Conservation (phyloP, 1,140 invertebrate species). For the Cephus cinctus region DNA sequence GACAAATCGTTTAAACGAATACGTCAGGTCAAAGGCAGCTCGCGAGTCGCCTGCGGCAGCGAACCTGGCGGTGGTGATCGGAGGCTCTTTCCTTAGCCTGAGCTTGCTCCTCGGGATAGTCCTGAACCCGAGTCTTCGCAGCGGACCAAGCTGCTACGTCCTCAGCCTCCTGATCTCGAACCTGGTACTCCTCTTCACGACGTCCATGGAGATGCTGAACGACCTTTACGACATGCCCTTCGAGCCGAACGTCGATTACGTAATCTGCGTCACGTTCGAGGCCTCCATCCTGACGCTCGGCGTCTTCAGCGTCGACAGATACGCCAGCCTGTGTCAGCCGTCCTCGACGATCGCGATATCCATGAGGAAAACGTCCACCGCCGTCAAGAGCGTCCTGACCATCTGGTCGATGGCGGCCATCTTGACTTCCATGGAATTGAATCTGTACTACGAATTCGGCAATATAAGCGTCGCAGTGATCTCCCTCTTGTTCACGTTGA, state of each 20-base stretch:
- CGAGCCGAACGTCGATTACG: slow-evolving; percentile 34
- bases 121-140: slow-evolving; percentile 22
- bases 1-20: no score
- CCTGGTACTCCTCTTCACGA: slow-evolving; percentile 37
- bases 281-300: slow-evolving; percentile 37
- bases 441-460: slow-evolving; percentile 32
- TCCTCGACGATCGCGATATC: slow-evolving; percentile 2
- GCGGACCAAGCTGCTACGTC: slow-evolving; percentile 31
- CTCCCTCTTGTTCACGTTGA: slow-evolving; percentile 31
- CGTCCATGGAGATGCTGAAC: slow-evolving; percentile 29
- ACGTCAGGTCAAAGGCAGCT: no score
- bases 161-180: slow-evolving; percentile 35
- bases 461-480: slow-evolving; percentile 30
- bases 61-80: slow-evolving; percentile 23
- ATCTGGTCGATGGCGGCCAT: slow-evolving; percentile 35
- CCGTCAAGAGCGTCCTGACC: slow-evolving; percentile 27
- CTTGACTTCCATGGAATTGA: slow-evolving; percentile 31
- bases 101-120: slow-evolving; percentile 23
- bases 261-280: slow-evolving; percentile 36
- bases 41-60: no score
- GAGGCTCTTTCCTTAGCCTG: slow-evolving; percentile 24
- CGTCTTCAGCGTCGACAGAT: slow-evolving; percentile 34
- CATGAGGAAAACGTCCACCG: slow-evolving; percentile 17
- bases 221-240: slow-evolving; percentile 28
- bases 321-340: slow-evolving; percentile 22